phyloP scores from a whole-genome alignment of 2,888 invertebrate genomes.

The Hesperia comma region DNA sequence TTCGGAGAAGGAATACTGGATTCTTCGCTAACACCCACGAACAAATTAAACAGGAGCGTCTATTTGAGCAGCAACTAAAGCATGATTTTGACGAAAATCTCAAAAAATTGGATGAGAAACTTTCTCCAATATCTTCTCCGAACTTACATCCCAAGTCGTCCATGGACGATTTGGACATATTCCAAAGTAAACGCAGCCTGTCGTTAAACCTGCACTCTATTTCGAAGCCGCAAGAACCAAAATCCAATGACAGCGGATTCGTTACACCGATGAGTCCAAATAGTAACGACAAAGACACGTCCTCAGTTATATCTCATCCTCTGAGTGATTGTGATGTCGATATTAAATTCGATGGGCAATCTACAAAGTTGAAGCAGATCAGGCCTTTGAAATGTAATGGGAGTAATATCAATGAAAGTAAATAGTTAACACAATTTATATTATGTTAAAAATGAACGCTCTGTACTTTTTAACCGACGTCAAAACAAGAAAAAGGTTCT shows the following conservation, averaged over 20 bases:
- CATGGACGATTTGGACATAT: conserved; percentile 64
- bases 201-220: conserved; percentile 68
- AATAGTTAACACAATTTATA: background rate
- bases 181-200: conserved; percentile 67
- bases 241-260: conserved; percentile 84
- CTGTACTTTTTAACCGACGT: too few relatives aligned
- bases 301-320: conserved; percentile 86
- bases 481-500: too few relatives aligned
- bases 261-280: conserved; percentile 85
- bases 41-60: conserved; percentile 86
- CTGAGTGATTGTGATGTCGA: conserved; percentile 91
- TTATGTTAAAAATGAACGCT: background rate
- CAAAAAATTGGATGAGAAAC: conserved; percentile 63
- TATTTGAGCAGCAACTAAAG: conserved; percentile 77
- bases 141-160: conserved; percentile 51
- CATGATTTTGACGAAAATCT: conserved; percentile 77
- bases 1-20: conserved; percentile 63
- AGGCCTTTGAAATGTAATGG: conserved; percentile 70
- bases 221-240: conserved; percentile 45
- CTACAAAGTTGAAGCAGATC: conserved; percentile 90
- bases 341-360: conserved; percentile 90
- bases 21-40: conserved; percentile 88
- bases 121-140: conserved; percentile 45
- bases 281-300: conserved; percentile 70
- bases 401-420: conserved; percentile 4